Base-by-base conservation (phyloP, 2,888 invertebrate species). In the Plebejus argus region DNA sequence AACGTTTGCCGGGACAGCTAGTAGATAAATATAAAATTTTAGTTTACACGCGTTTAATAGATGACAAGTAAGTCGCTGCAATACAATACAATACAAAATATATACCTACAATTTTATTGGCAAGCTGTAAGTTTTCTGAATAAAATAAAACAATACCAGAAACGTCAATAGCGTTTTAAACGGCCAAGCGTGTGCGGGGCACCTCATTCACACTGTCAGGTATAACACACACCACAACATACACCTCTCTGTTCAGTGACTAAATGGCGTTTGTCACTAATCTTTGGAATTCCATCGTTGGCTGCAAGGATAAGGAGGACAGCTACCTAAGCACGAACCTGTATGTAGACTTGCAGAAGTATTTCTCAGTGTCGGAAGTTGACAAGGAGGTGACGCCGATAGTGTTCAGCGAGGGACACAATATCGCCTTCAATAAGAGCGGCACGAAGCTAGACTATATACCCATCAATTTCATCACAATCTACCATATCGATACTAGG, bases 321-420 rank as follows among this genome's bases (percentile, higher is more conserved):
- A 82, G 83, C 71, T 93, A 88, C 76, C 95, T 95, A 79, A 78
- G 92, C 23, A 90, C 94, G n/a, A 90, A 86, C 74, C 86, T 95
- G 76, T 96, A 95, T 85, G 86, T 94, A 79, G 94, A 95, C 71
- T 92, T 87, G 75, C 95, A 96, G 88, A 96, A 97, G 88, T 95
- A 94, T 82, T 91, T 96, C 83, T 96, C 96, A 18, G 95, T 96
- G 82, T 96, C 96, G 66, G 96, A 95, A 83, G 85, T 94, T 76
- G 96, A 97, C 85, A 93, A 91, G 81, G 95, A 95, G 82, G 96
- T 94, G 80, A 87, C 86, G 53, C 95, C 96, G 0, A 93, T 96
- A 79, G 95, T 96, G 80, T 96, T 95, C 84, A 88, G 92, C 70
- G 94, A 95, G 84, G 89, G 94, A 1, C 95, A 94, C 78, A 89